Conservation (phyloP, 2,113 vertebrate species). For the Tapirus terrestris region DNA sequence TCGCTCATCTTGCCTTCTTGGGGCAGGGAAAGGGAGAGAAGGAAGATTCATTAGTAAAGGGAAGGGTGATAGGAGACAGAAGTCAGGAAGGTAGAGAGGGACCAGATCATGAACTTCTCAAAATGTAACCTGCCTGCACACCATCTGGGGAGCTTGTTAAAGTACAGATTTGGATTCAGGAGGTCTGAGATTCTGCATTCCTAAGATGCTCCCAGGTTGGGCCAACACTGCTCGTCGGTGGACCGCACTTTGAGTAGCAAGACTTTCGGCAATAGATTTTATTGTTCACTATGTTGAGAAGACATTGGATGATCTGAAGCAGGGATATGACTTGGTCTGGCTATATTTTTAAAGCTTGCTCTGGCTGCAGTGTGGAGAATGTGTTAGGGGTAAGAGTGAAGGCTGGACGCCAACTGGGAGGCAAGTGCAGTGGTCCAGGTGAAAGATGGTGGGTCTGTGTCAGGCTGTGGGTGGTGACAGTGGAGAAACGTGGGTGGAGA, state of each 20-base stretch:
- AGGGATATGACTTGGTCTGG: not conserved
- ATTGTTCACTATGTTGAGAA: not conserved
- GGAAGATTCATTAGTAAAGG: not conserved
- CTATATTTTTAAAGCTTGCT: not conserved
- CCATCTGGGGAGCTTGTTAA: not conserved
- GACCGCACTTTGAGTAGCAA: not conserved
- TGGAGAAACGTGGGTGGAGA: no score
- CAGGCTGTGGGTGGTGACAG: not conserved
- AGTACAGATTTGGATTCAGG: not conserved
- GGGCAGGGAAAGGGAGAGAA: not conserved
- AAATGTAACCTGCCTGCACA: not conserved
- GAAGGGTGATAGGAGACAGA: not conserved
- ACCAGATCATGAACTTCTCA: not conserved
- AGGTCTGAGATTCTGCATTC: not conserved
- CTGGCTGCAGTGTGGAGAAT: not conserved
- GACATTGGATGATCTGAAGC: not conserved
- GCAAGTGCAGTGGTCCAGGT: not conserved
- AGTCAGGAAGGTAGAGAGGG: not conserved
- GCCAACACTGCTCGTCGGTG: not conserved
- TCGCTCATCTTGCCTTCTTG: not conserved
- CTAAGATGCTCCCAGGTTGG: not conserved
- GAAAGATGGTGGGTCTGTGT: not conserved
- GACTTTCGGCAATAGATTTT: not conserved
- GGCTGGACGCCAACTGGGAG: no score
- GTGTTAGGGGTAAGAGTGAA: not conserved